Conservation (phyloP, 2,797 vertebrate species). For the Crenuchus spilurus region DNA sequence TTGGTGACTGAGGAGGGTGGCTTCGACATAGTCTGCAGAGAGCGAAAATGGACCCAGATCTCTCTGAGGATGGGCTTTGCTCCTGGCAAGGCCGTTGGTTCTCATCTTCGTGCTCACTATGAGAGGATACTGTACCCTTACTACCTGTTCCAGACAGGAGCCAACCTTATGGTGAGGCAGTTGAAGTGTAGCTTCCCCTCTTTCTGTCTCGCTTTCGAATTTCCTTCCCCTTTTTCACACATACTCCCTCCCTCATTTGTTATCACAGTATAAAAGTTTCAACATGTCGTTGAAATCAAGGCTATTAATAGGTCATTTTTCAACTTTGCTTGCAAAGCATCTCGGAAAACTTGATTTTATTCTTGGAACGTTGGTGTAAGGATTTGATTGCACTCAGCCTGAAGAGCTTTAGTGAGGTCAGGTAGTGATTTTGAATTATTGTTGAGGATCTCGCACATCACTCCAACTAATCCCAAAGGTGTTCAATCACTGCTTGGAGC, state of each 20-base stretch:
- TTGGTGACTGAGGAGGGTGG: slow-evolving; percentile 95
- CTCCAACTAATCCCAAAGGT: no score
- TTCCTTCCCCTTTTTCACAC: neutral
- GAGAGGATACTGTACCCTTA: slow-evolving; percentile 96
- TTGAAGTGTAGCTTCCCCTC: neutral
- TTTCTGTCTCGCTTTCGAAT: neutral
- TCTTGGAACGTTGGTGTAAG: neutral
- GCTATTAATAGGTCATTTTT: neutral
- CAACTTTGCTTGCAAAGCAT: no score
- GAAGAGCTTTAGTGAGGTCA: no score
- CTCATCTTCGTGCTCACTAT: slow-evolving; percentile 92
- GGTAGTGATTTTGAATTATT: no score
- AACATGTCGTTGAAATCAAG: neutral
- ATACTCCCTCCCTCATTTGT: neutral
- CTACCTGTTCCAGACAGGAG: slow-evolving; percentile 92
- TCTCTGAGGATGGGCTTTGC: slow-evolving; percentile 96
- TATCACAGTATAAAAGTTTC: no score
- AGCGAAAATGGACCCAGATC: slow-evolving; percentile 96
- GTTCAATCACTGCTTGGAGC: no score
- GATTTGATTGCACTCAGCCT: no score
- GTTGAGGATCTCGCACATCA: no score
- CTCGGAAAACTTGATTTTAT: neutral
- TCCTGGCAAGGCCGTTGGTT: slow-evolving; percentile 94
- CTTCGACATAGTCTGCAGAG: slow-evolving; percentile 92
- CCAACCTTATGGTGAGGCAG: slow-evolving; percentile 85